Evolutionary conservation across 2,888 invertebrate species (phyloP).

Genomic region (Amphipoea lucens): DNA sequence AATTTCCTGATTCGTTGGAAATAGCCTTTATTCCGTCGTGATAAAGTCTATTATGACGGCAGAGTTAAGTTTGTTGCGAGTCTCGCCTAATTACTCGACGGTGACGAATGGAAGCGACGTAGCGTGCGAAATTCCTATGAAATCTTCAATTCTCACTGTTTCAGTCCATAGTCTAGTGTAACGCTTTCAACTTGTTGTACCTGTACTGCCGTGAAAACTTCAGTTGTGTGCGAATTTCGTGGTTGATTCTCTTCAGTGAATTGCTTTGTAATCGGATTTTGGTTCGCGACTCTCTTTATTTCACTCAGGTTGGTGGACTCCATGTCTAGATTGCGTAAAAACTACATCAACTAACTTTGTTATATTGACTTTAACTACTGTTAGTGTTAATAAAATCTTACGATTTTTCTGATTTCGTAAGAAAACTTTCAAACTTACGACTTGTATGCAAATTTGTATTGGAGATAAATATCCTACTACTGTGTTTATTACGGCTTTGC

Average conservation of each 20-base stretch:
- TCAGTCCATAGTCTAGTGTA: slow-evolving; percentile 73
- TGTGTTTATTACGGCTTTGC: slow-evolving; percentile 6
- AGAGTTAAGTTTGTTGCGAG: slow-evolving; percentile 64
- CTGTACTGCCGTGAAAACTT: slow-evolving; percentile 61
- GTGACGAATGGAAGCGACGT: slow-evolving; percentile 84
- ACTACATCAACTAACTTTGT: slow-evolving; percentile 17
- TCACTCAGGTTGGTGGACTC: slow-evolving; percentile 54
- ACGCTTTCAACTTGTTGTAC: slow-evolving; percentile 70
- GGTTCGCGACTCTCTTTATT: slow-evolving; percentile 1
- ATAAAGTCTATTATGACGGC: slow-evolving; percentile 63
- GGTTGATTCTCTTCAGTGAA: slow-evolving; percentile 50
- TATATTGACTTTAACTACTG: slow-evolving; percentile 20
- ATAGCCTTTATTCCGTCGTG: slow-evolving; percentile 20
- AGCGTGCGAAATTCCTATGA: slow-evolving; percentile 86
- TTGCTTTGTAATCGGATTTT: slow-evolving; percentile 55
- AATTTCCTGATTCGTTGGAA: neutral
- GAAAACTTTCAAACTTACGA: slow-evolving; percentile 17
- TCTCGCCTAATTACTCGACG: slow-evolving; percentile 82
- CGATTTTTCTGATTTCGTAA: slow-evolving; percentile 31
- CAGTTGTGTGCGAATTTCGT: slow-evolving; percentile 52
- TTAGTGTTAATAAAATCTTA: slow-evolving; percentile 36
- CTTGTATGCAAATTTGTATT: slow-evolving; percentile 31
- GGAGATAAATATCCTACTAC: slow-evolving; percentile 11
- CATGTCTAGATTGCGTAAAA: slow-evolving; percentile 30
- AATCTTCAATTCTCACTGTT: slow-evolving; percentile 78